Conservation (phyloP, 2,888 invertebrate genomes). For the Eupithecia subumbrata region DNA sequence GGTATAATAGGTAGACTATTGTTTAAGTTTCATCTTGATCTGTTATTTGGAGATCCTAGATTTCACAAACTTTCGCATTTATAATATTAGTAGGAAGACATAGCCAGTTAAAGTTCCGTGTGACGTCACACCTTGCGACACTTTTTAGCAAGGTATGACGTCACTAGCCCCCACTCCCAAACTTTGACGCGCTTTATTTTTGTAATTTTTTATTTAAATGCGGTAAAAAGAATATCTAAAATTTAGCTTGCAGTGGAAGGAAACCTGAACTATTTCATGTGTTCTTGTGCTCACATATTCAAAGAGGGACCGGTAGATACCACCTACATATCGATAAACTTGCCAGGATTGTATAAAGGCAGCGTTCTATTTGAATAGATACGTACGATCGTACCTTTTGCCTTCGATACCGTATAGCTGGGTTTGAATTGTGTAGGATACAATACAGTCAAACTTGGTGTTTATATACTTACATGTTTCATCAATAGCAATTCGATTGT, state of each 20-base stretch:
- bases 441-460: neutral
- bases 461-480: neutral
- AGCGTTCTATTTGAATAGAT: slow-evolving; percentile 24
- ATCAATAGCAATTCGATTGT: neutral
- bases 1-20: too few species aligned
- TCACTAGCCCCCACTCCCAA: too few species aligned
- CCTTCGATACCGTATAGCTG: neutral
- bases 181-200: too few species aligned
- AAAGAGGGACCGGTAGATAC: slow-evolving; percentile 22
- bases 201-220: too few species aligned
- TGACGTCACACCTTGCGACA: too few species aligned
- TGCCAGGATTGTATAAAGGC: slow-evolving; percentile 19
- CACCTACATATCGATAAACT: slow-evolving; percentile 21
- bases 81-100: too few species aligned
- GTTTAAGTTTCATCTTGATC: too few species aligned
- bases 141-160: too few species aligned
- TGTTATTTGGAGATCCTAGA: too few species aligned
- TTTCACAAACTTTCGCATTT: too few species aligned
- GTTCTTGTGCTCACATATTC: slow-evolving; percentile 24
- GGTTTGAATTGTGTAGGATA: neutral
- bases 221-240: neutral
- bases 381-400: neutral
- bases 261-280: neutral
- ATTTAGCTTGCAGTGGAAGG: neutral
- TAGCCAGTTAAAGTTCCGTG: too few species aligned